A percentile compares a stretch with the other conserved stretches of the same genome.
phyloP scores from a whole-genome alignment of 2,797 vertebrate genomes.

The Parotocinclus haroldoi region DNA sequence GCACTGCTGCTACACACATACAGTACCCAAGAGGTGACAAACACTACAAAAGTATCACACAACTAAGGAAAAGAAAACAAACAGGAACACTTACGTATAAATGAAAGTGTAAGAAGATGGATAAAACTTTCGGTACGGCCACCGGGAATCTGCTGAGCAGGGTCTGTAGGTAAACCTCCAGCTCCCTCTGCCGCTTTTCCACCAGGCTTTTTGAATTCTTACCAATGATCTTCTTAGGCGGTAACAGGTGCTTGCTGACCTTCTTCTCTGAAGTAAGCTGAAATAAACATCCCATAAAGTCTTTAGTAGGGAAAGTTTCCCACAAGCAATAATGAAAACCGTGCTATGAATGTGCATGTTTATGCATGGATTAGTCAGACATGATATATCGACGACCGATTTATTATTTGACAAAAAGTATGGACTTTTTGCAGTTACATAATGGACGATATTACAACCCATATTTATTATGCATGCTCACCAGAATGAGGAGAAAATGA shows the following conservation, averaged over 20 bases:
- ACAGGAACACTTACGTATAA: slow-evolving; percentile 84
- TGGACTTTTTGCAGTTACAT: too few relatives aligned
- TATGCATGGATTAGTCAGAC: too few relatives aligned
- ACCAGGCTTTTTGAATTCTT: slow-evolving; percentile 96
- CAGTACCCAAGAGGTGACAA: neutral
- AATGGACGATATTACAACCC: too few relatives aligned
- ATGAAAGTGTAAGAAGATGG: slow-evolving; percentile 87
- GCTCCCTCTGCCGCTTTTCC: slow-evolving; percentile 90
- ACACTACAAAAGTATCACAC: neutral
- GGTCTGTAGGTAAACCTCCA: slow-evolving; percentile 90
- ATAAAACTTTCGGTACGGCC: slow-evolving; percentile 79
- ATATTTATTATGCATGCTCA: too few relatives aligned
- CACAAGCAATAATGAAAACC: too few relatives aligned
- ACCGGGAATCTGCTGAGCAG: slow-evolving; percentile 82
- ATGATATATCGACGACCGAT: too few relatives aligned
- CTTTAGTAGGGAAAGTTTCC: neutral
- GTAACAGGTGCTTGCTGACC: slow-evolving; percentile 87
- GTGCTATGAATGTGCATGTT: too few relatives aligned
- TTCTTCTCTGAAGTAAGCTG: slow-evolving; percentile 88
- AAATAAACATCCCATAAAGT: slow-evolving; percentile 9
- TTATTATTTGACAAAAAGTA: too few relatives aligned
- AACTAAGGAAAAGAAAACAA: neutral
- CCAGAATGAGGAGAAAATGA: too few relatives aligned
- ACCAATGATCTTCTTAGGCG: slow-evolving; percentile 96
- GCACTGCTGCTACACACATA: too few relatives aligned